Evolutionary conservation across 2,113 vertebrate genomes (phyloP).

Genomic region (Phycodurus eques): DNA sequence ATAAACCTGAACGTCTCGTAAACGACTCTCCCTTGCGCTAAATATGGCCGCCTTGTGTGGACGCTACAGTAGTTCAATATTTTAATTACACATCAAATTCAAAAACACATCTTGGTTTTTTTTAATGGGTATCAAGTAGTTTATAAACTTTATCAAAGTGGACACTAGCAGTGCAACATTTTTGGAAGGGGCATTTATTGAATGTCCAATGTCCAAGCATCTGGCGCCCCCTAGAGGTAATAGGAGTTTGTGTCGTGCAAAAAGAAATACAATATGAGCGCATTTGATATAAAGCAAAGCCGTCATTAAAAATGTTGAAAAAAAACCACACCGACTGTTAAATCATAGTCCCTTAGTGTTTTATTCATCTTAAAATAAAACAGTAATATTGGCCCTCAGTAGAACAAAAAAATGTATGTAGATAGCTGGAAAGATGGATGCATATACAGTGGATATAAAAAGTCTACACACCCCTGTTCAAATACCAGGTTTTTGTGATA

Average conservation of each 20-base stretch:
- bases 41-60: slow-evolving; percentile 61
- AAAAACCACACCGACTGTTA: neutral
- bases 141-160: neutral
- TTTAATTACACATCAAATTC: neutral
- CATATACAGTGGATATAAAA: too few relatives aligned
- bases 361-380: neutral
- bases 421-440: too few relatives aligned
- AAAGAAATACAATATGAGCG: neutral
- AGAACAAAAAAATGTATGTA: neutral
- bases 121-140: neutral
- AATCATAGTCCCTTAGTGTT: neutral
- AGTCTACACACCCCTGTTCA: too few relatives aligned
- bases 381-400: neutral
- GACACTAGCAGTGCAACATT: neutral
- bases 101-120: neutral
- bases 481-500: too few relatives aligned
- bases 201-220: slow-evolving; percentile 8
- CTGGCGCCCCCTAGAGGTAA: slow-evolving; percentile 43
- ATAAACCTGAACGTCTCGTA: slow-evolving; percentile 28
- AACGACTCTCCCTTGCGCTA: slow-evolving; percentile 46
- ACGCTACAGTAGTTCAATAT: slow-evolving; percentile 2
- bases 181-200: slow-evolving; percentile 23
- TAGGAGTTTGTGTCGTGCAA: neutral
- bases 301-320: too few relatives aligned
- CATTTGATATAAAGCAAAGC: neutral